Evolutionary conservation across 2,797 vertebrate genomes (phyloP), one percentile per base, ranked within the genome.

Genomic region (Philypnodon macrostomus): DNA sequence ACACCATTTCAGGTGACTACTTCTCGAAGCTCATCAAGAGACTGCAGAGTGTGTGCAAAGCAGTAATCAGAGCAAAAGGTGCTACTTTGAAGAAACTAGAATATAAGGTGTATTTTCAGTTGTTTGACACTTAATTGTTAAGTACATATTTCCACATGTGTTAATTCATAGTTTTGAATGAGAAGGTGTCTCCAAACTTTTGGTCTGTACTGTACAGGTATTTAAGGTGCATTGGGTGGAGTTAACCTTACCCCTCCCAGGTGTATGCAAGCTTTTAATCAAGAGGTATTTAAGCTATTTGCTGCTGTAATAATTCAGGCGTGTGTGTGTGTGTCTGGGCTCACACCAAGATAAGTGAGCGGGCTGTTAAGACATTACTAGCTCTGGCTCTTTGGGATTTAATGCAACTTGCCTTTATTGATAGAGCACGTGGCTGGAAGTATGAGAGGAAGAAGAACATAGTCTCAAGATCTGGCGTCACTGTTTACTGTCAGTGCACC

Each of bases 261-360:
- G 35, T 44, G 56, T 19, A 45, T 34, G 3, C 13, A 17, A 34
- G 48, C 63, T 64, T 65, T 70, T 70, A 75, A 69, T 77, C 31
- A 68, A 41, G n/a, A 24, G 13, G 36, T 7, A 21, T 41, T 38
- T 19, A 34, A 50, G 41, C 21, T 1, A 16, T 17, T 41, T 5
- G 15, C n/a, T 41, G 47, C 37, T 9, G 8, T 21, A 14, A 36
- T 42, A 35, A 41, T 59, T 45, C 38, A 44, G 16, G 58, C 16
- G 39, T 15, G 10, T 51, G n/a, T n/a, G n/a, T n/a, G n/a, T n/a
- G n/a, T n/a, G n/a, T n/a, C n/a, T n/a, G n/a, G n/a, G n/a, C n/a
- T n/a, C 37, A 17, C 15, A 21, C 18, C 44, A 36, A 38, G 6
- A 47, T 45, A 47, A n/a, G 32, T 48, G 12, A 37, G 10, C 11